Evolutionary conservation across 2,888 invertebrate species (phyloP).

Genomic region (Dolichopus griseipennis): DNA sequence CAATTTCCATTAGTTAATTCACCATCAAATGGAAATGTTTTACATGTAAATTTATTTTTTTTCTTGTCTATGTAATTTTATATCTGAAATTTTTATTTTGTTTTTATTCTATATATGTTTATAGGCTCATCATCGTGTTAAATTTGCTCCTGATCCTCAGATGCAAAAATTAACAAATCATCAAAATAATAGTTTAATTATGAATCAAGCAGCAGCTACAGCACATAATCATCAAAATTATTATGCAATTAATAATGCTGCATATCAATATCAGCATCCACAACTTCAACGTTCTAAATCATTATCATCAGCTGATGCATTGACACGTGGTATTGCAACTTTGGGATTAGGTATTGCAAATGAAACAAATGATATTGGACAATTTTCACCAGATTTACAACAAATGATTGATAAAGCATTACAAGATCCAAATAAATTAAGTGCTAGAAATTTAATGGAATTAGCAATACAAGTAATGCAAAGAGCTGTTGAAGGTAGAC

Average conservation of each 20-base stretch:
- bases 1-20: constrained; percentile 47
- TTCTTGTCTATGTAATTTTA: no score
- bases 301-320: constrained; percentile 65
- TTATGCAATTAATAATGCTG: constrained; percentile 24
- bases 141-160: constrained; percentile 41
- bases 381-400: constrained; percentile 65
- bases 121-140: constrained; percentile 36
- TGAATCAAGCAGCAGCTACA: constrained; percentile 13
- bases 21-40: constrained; percentile 63
- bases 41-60: constrained; percentile 44
- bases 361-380: constrained; percentile 66
- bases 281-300: constrained; percentile 71
- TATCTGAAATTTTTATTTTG: background rate
- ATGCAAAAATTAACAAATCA: constrained; percentile 25
- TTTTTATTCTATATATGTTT: constrained; percentile 4
- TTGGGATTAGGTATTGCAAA: constrained; percentile 55
- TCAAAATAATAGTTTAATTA: constrained; percentile 26
- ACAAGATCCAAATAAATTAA: constrained; percentile 73
- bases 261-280: constrained; percentile 14
- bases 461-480: constrained; percentile 72
- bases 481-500: constrained; percentile 64
- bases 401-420: constrained; percentile 64
- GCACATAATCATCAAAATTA: constrained; percentile 27
- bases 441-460: constrained; percentile 70
- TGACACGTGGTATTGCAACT: constrained; percentile 59